phyloP scores from a whole-genome alignment of 1,140 invertebrate species.

The Leptonema lineaticorne region DNA sequence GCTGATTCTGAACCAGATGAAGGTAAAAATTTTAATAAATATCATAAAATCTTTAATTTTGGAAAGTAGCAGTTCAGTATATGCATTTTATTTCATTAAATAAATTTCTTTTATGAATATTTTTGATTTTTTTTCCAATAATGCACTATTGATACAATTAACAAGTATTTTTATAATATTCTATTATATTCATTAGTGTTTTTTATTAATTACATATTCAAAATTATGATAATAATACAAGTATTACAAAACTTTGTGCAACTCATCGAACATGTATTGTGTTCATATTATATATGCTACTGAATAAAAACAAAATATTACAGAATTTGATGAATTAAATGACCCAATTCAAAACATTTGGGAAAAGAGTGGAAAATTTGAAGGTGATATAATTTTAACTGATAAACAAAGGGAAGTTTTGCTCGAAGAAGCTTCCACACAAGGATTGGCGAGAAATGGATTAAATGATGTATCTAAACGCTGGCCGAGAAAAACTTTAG shows the following conservation, averaged over 20 bases:
- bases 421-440: conserved; percentile 49
- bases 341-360: conserved; percentile 49
- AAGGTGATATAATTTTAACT: conserved; percentile 55
- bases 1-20: conserved; percentile 33
- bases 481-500: conserved; percentile 66
- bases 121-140: too few species aligned
- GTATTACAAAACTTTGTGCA: background rate
- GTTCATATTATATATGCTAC: background rate
- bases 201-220: too few species aligned
- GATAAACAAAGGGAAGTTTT: conserved; percentile 51
- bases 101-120: too few species aligned
- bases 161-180: too few species aligned
- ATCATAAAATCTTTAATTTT: too few species aligned
- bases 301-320: background rate
- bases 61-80: too few species aligned
- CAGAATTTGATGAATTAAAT: conserved; percentile 49
- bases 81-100: too few species aligned
- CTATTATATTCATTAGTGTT: too few species aligned
- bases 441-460: conserved; percentile 59
- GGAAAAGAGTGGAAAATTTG: conserved; percentile 57
- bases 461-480: conserved; percentile 59
- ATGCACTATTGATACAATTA: too few species aligned
- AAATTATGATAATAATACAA: background rate
- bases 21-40: conserved; percentile 31
- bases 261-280: background rate